A percentile compares a stretch with the other conserved stretches of the same genome.
These are phyloP conservation scores for Drosophila subpulchrella DNA, from an alignment of 1,140 invertebrate genomes.

Conservation along the genomic window DNA sequence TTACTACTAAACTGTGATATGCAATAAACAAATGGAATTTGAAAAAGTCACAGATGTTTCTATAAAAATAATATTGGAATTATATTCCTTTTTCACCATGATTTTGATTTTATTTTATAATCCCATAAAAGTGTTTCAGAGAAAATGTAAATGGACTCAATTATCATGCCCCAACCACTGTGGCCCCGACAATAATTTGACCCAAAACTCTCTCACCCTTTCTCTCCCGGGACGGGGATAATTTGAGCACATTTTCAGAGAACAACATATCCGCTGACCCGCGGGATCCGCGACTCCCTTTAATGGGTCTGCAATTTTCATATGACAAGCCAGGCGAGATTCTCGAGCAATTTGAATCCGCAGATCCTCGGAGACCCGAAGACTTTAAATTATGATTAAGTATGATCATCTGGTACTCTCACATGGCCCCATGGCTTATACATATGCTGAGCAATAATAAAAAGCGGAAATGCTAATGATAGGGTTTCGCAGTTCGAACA, in stretches of 20 bases:
- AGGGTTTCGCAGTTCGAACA: constrained; percentile 64
- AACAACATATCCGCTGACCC: constrained; percentile 73
- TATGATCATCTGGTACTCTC: constrained; percentile 75
- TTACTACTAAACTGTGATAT: no score
- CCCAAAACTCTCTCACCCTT: constrained; percentile 31
- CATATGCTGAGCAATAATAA: constrained; percentile 73
- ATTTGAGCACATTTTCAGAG: constrained; percentile 69
- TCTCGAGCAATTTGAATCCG: constrained; percentile 59
- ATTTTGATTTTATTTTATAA: constrained; percentile 2
- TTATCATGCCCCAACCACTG: constrained; percentile 30
- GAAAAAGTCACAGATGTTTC: no score
- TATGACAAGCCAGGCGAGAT: constrained; percentile 64
- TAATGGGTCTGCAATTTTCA: constrained; percentile 73
- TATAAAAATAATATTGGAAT: no score
- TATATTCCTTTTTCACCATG: no score
- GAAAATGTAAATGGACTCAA: constrained; percentile 26
- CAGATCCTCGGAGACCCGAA: constrained; percentile 26
- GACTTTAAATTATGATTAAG: constrained; percentile 83
- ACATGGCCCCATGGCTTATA: constrained; percentile 23
- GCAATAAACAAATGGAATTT: no score
- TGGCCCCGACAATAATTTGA: constrained; percentile 24
- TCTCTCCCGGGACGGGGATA: constrained; percentile 33
- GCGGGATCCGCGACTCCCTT: constrained; percentile 42
- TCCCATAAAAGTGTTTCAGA: constrained; percentile 3
- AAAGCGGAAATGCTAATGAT: constrained; percentile 84